A percentile compares a stretch with the other conserved stretches of the same genome.
These are phyloP conservation scores for Exocentrus adspersus DNA, from an alignment of 2,888 invertebrate species.

Conservation along the genomic window DNA sequence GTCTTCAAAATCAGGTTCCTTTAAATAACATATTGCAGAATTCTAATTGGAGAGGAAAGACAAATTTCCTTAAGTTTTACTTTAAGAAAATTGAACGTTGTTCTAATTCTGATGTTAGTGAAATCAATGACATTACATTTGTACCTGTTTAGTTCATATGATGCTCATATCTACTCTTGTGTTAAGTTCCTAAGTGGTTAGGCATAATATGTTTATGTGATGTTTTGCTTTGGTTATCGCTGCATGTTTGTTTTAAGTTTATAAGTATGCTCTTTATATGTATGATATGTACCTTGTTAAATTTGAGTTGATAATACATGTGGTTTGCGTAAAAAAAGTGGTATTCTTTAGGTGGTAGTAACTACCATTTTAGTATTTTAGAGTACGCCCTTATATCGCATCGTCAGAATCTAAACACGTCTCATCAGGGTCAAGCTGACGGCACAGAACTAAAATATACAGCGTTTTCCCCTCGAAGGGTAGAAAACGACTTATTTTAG, in stretches of 20 bases:
- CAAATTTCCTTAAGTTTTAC: slow-evolving; percentile 27
- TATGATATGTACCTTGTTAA: too few relatives aligned
- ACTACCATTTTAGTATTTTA: slow-evolving; percentile 15
- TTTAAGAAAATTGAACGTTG: slow-evolving; percentile 27
- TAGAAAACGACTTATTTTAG: too few relatives aligned
- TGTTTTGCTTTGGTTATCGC: too few relatives aligned
- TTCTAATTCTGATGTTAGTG: too few relatives aligned
- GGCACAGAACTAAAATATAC: slow-evolving; percentile 23
- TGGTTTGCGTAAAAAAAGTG: too few relatives aligned
- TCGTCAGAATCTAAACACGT: slow-evolving; percentile 34
- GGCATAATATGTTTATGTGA: too few relatives aligned
- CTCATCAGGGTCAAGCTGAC: slow-evolving; percentile 35
- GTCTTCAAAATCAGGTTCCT: slow-evolving; percentile 26
- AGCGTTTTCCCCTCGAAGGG: slow-evolving; percentile 15
- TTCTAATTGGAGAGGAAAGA: slow-evolving; percentile 31
- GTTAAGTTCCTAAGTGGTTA: too few relatives aligned
- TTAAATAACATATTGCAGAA: slow-evolving; percentile 28
- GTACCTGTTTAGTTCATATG: not conserved
- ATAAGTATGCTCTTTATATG: too few relatives aligned
- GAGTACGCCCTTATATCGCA: slow-evolving; percentile 31
- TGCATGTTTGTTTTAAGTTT: too few relatives aligned
- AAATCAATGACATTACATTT: not conserved
- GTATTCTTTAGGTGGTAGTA: too few relatives aligned
- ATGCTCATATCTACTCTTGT: not conserved
- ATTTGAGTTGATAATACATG: too few relatives aligned